Evolutionary conservation across 2,113 vertebrate genomes (phyloP).

Genomic region (Synodontis membranacea): DNA sequence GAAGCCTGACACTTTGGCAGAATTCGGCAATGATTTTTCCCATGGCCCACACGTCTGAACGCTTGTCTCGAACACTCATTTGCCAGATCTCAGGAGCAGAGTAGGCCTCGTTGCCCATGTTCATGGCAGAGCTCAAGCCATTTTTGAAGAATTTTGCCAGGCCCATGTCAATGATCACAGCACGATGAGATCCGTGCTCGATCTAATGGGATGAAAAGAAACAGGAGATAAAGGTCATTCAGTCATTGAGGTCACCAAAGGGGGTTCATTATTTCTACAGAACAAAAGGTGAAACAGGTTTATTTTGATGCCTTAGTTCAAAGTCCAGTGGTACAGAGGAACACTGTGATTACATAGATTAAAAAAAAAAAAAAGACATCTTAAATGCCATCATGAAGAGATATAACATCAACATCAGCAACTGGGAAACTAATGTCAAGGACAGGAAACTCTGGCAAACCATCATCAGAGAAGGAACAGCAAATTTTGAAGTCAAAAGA

Average conservation of each 20-base stretch:
- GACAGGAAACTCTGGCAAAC: too few relatives aligned
- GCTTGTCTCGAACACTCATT: conserved; percentile 58
- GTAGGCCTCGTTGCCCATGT: conserved; percentile 73
- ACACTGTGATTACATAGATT: too few relatives aligned
- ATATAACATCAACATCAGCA: too few relatives aligned
- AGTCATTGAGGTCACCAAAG: too few relatives aligned
- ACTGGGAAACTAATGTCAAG: too few relatives aligned
- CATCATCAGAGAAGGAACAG: too few relatives aligned
- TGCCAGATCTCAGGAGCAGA: conserved; percentile 69
- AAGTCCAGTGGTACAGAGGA: too few relatives aligned
- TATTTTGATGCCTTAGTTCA: too few relatives aligned
- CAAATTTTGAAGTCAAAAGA: too few relatives aligned
- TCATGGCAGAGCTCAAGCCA: conserved; percentile 64
- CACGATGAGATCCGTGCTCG: conserved; percentile 68
- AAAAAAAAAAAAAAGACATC: too few relatives aligned
- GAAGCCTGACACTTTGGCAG: conserved; percentile 63
- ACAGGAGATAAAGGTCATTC: neutral
- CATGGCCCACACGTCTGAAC: conserved; percentile 76
- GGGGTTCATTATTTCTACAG: too few relatives aligned
- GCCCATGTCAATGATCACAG: conserved; percentile 76
- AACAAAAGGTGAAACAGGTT: neutral
- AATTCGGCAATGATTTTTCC: conserved; percentile 74
- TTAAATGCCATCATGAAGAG: too few relatives aligned
- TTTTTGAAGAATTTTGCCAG: conserved; percentile 69
- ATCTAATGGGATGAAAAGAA: conserved; percentile 57